These are phyloP conservation scores for Halichoerus grypus DNA, from an alignment of 2,113 vertebrate species.

Conservation along the genomic window DNA sequence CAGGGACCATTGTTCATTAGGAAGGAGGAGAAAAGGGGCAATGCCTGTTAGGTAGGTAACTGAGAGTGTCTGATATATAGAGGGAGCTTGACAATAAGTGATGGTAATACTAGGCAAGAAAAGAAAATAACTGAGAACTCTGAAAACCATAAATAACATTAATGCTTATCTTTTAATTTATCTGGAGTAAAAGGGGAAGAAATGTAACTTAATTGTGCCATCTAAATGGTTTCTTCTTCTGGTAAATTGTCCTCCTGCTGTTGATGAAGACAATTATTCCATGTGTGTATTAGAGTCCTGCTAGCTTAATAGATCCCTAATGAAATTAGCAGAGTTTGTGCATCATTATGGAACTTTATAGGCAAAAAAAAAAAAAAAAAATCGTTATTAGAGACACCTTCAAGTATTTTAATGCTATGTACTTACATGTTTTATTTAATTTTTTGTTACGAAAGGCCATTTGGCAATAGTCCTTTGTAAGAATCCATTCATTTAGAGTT, in stretches of 20 bases:
- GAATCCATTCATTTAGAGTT: neutral
- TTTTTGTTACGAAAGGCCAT: neutral
- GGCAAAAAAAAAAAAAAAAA: conserved; percentile 4
- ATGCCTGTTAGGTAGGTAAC: neutral
- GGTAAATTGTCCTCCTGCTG: conserved; percentile 77
- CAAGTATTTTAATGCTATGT: neutral
- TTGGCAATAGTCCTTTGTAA: neutral
- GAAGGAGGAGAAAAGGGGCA: neutral
- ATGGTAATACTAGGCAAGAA: conserved; percentile 29
- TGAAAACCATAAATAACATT: conserved; percentile 66
- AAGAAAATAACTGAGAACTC: conserved; percentile 33
- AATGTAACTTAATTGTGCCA: conserved; percentile 74
- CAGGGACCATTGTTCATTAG: neutral
- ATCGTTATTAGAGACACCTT: conserved; percentile 26
- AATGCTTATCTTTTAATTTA: conserved; percentile 79
- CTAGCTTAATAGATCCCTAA: conserved; percentile 75
- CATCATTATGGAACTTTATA: conserved; percentile 58
- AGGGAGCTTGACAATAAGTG: neutral
- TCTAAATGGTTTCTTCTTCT: conserved; percentile 70
- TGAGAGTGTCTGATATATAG: neutral
- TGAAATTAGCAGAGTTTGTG: conserved; percentile 76
- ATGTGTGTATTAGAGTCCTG: conserved; percentile 72
- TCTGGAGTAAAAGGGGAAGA: conserved; percentile 64
- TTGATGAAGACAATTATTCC: conserved; percentile 75
- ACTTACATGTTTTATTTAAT: conserved; percentile 49